Evolutionary conservation across 2,113 vertebrate genomes (phyloP).

Genomic region (human): GRCh38 chr2:34045001-34045500

Average conservation of each 20-base stretch:
- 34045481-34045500: constrained; percentile 43
- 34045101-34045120: constrained; percentile 63
- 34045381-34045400: constrained; percentile 51
- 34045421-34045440: constrained; percentile 13
- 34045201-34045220: constrained; percentile 61
- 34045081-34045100: constrained; percentile 38
- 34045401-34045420: constrained; percentile 43
- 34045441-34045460: constrained; percentile 26
- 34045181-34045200: constrained; percentile 29
- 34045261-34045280: constrained; percentile 56
- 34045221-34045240: constrained; percentile 36
- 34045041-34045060: constrained; percentile 58
- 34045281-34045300: constrained; percentile 37
- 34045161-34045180: constrained; percentile 57
- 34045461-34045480: constrained; percentile 48
- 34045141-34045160: not conserved
- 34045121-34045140: constrained; percentile 43
- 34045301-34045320: constrained; percentile 37
- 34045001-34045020: constrained; percentile 31
- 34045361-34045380: not conserved
- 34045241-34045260: constrained; percentile 29
- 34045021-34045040: constrained; percentile 64
- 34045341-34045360: constrained; percentile 30
- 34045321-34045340: not conserved
- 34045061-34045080: constrained; percentile 69